Evolutionary conservation across 2,797 vertebrate species (phyloP).

Genomic region (Pempheris klunzingeri): DNA sequence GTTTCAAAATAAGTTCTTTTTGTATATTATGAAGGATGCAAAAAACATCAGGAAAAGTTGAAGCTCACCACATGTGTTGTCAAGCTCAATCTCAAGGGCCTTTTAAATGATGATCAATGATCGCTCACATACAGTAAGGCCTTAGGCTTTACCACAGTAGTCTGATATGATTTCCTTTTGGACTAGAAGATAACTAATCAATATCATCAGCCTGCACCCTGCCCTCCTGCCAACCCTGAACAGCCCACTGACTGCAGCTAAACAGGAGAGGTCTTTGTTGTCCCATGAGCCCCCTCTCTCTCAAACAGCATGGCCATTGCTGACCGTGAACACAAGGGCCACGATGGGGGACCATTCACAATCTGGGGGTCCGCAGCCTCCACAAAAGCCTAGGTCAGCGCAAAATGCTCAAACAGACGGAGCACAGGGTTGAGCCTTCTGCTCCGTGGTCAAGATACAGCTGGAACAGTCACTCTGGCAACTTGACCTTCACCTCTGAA

Average conservation of each 20-base stretch:
- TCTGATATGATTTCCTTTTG: conserved; percentile 40
- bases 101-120: conserved; percentile 29
- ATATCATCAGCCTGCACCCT: conserved; percentile 62
- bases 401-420: conserved; percentile 78
- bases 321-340: conserved; percentile 71
- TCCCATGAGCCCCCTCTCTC: conserved; percentile 35
- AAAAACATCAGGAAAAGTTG: conserved; percentile 3
- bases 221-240: conserved; percentile 53
- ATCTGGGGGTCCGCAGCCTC: conserved; percentile 56
- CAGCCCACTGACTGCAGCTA: conserved; percentile 48
- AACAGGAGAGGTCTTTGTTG: conserved; percentile 81
- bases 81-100: neutral
- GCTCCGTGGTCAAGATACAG: conserved; percentile 78
- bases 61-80: conserved; percentile 1
- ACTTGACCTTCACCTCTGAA: conserved; percentile 84
- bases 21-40: neutral
- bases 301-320: conserved; percentile 63
- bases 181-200: conserved; percentile 61
- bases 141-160: conserved; percentile 22
- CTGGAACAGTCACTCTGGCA: conserved; percentile 80
- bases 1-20: conserved; percentile 24
- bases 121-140: conserved; percentile 25
- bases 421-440: conserved; percentile 64
- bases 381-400: conserved; percentile 79
- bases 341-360: conserved; percentile 65